phyloP scores from a whole-genome alignment of 2,797 vertebrate species.

The Sebastes trivittatus region DNA sequence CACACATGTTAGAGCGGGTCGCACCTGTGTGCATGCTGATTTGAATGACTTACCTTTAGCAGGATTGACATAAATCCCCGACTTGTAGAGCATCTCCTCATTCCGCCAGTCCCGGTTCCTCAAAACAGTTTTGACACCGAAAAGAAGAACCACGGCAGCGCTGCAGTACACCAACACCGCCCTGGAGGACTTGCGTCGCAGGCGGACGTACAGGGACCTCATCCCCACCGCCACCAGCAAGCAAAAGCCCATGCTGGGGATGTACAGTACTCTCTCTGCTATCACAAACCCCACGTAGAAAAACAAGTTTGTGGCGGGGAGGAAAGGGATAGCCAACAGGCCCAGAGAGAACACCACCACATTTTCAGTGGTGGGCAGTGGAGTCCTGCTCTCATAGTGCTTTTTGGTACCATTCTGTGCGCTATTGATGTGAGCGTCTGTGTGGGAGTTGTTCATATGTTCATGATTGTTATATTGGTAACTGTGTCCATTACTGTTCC shows the following conservation, averaged over 20 bases:
- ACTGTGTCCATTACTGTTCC: constrained; percentile 91
- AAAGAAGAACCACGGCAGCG: constrained; percentile 89
- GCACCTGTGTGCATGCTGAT: background rate
- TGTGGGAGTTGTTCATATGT: constrained; percentile 78
- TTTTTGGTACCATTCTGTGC: constrained; percentile 90
- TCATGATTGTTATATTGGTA: constrained; percentile 84
- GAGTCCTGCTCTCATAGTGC: constrained; percentile 79
- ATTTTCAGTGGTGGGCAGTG: constrained; percentile 92
- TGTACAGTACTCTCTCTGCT: constrained; percentile 97
- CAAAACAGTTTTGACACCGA: constrained; percentile 92
- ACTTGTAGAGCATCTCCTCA: constrained; percentile 99
- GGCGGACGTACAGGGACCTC: constrained; percentile 89
- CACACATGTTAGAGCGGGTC: background rate
- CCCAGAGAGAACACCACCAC: constrained; percentile 93
- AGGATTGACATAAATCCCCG: constrained; percentile 98
- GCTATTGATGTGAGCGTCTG: constrained; percentile 66
- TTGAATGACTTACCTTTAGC: constrained; percentile 91
- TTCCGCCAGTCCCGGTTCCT: constrained; percentile 97
- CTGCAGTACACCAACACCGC: constrained; percentile 88
- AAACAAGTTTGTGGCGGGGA: constrained; percentile 98
- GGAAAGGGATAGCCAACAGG: constrained; percentile 92
- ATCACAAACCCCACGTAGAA: constrained; percentile 99
- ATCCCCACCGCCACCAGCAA: constrained; percentile 92
- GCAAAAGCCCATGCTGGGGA: constrained; percentile 99
- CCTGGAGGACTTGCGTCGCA: constrained; percentile 87